Percentiles rank a stretch among this genome's conserved stretches.
Evolutionary conservation across 2,888 invertebrate species (phyloP).

Genomic region (Eristalinus sepulchralis): DNA sequence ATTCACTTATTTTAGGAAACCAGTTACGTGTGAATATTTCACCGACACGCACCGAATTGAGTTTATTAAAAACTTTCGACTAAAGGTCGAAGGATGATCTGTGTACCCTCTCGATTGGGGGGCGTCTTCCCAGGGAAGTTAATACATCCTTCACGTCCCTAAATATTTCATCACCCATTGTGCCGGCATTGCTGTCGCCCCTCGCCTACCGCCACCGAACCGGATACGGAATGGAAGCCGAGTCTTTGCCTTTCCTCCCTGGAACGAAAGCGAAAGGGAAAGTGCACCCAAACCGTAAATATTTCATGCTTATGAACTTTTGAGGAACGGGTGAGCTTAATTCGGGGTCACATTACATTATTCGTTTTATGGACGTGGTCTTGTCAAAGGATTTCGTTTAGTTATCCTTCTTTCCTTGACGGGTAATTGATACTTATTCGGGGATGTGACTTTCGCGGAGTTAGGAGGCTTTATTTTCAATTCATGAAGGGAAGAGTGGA

Average conservation of each 20-base stretch:
- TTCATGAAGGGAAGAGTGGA: background rate
- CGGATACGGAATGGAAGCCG: background rate
- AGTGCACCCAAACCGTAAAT: background rate
- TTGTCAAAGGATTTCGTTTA: background rate
- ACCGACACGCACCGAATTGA: background rate
- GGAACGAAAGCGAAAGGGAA: background rate
- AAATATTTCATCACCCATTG: background rate
- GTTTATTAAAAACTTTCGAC: background rate
- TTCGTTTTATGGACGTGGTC: background rate
- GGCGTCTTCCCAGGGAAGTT: background rate
- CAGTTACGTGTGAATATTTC: background rate
- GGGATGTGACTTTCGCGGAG: background rate
- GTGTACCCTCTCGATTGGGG: background rate
- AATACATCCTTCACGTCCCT: background rate
- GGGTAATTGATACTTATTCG: background rate
- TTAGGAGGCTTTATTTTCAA: background rate
- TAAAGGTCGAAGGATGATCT: background rate
- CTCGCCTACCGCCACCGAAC: background rate
- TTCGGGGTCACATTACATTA: background rate
- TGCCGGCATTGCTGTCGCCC: background rate
- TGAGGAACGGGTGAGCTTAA: background rate
- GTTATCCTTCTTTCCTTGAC: background rate
- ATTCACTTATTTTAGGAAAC: slow-evolving; percentile 14
- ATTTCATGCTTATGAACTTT: background rate
- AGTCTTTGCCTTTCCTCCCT: background rate